Percentiles rank a stretch among this genome's conserved stretches.
These are phyloP conservation scores for Agonopterix arenella DNA, from an alignment of 2,888 invertebrate genomes.

Conservation along the genomic window DNA sequence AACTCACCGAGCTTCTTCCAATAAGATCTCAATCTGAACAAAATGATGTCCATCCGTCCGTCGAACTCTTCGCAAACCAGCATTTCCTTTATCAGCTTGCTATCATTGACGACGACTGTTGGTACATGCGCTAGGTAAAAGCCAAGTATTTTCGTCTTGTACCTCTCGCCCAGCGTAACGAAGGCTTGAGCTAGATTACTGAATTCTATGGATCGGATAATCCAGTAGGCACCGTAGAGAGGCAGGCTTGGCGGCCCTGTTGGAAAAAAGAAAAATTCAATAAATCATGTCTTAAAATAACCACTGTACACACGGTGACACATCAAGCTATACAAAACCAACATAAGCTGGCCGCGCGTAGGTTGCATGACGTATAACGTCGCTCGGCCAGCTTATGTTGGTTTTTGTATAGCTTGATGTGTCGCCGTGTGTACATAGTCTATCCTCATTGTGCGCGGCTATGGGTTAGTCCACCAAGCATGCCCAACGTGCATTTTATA, in stretches of 20 bases:
- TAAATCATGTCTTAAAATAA: no score
- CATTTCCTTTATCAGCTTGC: constrained; percentile 74
- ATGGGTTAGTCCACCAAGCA: no score
- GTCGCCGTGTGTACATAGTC: no score
- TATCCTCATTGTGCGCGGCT: no score
- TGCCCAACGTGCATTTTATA: no score
- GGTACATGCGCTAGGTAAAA: constrained; percentile 69
- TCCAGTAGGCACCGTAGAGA: constrained; percentile 78
- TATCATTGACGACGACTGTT: constrained; percentile 70
- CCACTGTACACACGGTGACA: no score
- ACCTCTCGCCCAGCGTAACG: constrained; percentile 64
- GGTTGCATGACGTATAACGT: no score
- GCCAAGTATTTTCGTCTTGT: constrained; percentile 79
- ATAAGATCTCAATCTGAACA: constrained; percentile 69
- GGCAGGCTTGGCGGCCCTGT: constrained; percentile 80
- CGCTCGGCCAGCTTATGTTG: no score
- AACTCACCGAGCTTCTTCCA: constrained; percentile 70
- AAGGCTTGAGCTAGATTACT: constrained; percentile 70
- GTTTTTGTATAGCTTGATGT: no score
- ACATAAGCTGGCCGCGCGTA: no score
- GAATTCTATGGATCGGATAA: constrained; percentile 69
- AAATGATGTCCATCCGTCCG: constrained; percentile 72
- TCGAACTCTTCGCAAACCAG: constrained; percentile 78
- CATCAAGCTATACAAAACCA: no score
- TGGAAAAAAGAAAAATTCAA: constrained; percentile 4